Conservation (phyloP, 1,140 invertebrate species). For the Drosophila subpulchrella region DNA sequence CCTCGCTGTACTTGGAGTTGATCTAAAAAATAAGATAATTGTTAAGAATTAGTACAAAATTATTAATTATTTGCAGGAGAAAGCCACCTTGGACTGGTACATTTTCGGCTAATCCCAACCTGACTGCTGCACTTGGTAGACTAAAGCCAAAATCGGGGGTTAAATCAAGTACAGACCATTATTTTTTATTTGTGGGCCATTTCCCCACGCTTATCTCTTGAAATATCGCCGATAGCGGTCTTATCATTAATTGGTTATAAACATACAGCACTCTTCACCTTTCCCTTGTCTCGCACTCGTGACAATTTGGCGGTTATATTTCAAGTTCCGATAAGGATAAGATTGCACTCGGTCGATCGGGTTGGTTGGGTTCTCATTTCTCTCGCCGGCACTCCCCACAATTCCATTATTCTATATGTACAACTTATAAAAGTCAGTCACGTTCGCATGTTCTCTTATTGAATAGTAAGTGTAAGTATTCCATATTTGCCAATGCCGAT, state of each 20-base stretch:
- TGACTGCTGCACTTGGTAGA: conserved; percentile 21
- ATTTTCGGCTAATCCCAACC: conserved; percentile 22
- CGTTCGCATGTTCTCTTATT: conserved; percentile 26
- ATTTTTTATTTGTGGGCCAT: conserved; percentile 32
- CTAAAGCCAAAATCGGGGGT: conserved; percentile 34
- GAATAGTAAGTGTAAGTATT: conserved; percentile 54
- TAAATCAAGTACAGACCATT: conserved; percentile 34
- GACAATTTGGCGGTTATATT: conserved; percentile 50
- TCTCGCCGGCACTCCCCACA: conserved; percentile 35
- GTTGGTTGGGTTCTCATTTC: neutral
- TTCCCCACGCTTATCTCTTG: conserved; percentile 46
- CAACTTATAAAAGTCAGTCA: conserved; percentile 43
- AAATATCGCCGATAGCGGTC: conserved; percentile 59
- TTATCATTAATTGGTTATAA: conserved; percentile 73
- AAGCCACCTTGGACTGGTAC: conserved; percentile 67
- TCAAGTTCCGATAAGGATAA: conserved; percentile 63
- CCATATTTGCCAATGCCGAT: conserved; percentile 71
- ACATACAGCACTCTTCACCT: conserved; percentile 17
- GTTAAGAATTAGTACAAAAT: too few relatives aligned
- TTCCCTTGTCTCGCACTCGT: conserved; percentile 18
- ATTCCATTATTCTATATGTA: conserved; percentile 12
- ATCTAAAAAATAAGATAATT: conserved; percentile 87
- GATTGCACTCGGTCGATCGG: conserved; percentile 41
- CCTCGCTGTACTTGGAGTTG: conserved; percentile 97
- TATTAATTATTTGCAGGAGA: neutral